Evolutionary conservation across 2,113 vertebrate genomes (phyloP).

Genomic region (Anarhynchus alexandrinus): DNA sequence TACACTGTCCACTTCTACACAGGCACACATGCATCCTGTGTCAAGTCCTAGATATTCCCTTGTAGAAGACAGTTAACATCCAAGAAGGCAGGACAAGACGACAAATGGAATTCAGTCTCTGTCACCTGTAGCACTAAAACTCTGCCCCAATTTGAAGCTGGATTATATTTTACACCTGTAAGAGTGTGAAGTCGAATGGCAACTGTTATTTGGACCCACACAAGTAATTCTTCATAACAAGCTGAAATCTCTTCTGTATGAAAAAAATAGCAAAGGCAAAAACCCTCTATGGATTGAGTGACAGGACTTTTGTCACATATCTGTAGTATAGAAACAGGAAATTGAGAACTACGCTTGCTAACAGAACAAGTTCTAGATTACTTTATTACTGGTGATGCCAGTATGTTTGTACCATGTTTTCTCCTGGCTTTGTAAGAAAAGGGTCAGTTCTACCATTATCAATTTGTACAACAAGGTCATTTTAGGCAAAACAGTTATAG

Average conservation of each 20-base stretch:
- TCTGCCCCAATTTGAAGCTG: background rate
- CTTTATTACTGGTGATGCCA: background rate
- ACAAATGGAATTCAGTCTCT: background rate
- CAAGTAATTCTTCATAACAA: background rate
- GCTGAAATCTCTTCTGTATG: conserved; percentile 20
- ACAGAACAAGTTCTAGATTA: background rate
- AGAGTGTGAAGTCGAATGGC: conserved; percentile 17
- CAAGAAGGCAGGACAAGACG: background rate
- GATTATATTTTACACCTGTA: background rate
- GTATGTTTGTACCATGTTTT: background rate
- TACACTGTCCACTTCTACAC: background rate
- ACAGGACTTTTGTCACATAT: conserved; percentile 27
- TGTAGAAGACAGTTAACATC: conserved; percentile 14
- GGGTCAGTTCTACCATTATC: background rate
- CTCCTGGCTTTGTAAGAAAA: background rate
- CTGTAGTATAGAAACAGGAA: conserved; percentile 21
- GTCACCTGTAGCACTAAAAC: background rate
- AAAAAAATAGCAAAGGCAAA: conserved; percentile 50
- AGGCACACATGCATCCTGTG: background rate
- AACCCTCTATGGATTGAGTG: conserved; percentile 13
- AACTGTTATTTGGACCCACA: background rate
- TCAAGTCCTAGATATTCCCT: background rate
- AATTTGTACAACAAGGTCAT: conserved; percentile 33
- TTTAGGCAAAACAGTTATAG: conserved; percentile 26
- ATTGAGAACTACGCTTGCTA: background rate